Evolutionary conservation across 2,797 vertebrate species (phyloP).

Genomic region (Dermochelys coriacea): DNA sequence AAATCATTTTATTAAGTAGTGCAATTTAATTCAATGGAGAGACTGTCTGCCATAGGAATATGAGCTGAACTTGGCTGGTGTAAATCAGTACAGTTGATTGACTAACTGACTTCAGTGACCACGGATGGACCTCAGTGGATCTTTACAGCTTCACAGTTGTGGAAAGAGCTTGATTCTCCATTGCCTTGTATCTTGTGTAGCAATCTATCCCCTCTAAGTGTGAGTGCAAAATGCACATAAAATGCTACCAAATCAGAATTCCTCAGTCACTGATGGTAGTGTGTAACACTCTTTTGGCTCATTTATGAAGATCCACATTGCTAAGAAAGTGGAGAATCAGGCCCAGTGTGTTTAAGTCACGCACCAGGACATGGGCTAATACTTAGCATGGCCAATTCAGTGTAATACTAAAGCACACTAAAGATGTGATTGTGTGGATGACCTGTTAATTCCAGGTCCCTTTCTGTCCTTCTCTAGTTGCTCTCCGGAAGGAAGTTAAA

Average conservation of each 20-base stretch:
- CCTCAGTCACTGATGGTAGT: not conserved
- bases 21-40: not conserved
- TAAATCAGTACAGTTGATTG: not conserved
- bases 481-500: not conserved
- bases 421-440: not conserved
- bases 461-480: not conserved
- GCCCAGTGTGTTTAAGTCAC: not conserved
- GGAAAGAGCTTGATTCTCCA: not conserved
- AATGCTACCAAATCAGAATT: not conserved
- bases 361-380: not conserved
- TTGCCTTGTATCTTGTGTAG: not conserved
- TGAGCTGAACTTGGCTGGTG: not conserved
- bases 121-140: not conserved
- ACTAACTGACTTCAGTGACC: not conserved
- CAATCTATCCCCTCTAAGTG: not conserved
- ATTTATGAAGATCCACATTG: not conserved
- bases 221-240: not conserved
- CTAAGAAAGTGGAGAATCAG: not conserved
- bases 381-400: not conserved
- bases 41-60: not conserved
- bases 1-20: too few relatives aligned
- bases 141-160: not conserved
- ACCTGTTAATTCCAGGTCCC: not conserved
- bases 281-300: not conserved
- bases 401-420: not conserved